Evolutionary conservation across 2,797 vertebrate species (phyloP), one percentile per base, ranked within the genome.

Genomic region (Halcyon leucocephala): DNA sequence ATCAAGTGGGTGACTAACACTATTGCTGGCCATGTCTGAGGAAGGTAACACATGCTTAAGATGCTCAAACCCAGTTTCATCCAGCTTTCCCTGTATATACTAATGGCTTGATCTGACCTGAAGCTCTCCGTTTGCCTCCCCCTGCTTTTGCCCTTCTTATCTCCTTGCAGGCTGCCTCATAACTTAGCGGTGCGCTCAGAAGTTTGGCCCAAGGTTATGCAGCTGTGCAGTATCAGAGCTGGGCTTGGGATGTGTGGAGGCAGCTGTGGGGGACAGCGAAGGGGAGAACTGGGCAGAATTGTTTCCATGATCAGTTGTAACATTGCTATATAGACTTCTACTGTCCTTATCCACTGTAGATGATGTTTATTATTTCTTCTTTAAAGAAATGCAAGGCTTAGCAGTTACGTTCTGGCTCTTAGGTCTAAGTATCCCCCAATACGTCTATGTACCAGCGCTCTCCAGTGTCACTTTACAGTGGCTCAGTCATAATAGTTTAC

Each of bases 171-270:
- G 67, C 95, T 96, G 89, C 60, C 95, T 97, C 95, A 96, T 95
- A 95, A 89, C 93, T 92, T 86, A 93, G 89, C 21, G 5, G 83
- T 96, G 96, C 86, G 89, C 92, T 96, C 92, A 96, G 95, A 97
- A 95, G 93, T 95, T 92, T 95, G 92, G 95, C 92, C 96, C 96
- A 97, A 97, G 96, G 96, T 97, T 96, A 92, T 92, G 90, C 96
- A 97, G 92, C 96, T 97, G 96, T 95, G 92, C 92, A 87, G 71
- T 97, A 96, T 97, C 96, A 96, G 95, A 94, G 64, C 92, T 92
- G 74, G 71, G 81, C 81, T 89, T 64, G 89, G 77, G 89, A 85
- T 84, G 66, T 1, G 25, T 86, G 81, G 83, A 95, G 92, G 92
- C 90, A 93, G 95, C 93, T 95, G 93, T 96, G 95, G 83, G 95